Conservation (phyloP, 2,888 invertebrate species). For the Oegoconia quadripuncta region DNA sequence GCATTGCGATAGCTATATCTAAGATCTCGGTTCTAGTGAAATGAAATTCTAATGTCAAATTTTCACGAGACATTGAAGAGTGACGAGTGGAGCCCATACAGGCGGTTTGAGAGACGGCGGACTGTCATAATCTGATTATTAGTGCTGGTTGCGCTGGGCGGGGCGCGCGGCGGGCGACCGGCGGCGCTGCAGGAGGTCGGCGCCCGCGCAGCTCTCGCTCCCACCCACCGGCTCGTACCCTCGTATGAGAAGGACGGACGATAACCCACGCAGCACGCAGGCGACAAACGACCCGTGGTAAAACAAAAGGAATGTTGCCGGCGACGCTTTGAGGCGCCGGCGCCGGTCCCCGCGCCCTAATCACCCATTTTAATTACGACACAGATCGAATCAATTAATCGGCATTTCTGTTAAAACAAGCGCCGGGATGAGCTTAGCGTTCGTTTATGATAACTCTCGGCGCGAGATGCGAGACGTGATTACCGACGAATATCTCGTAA, state of each 20-base stretch:
- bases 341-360: conserved; percentile 75
- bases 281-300: conserved; percentile 79
- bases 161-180: conserved; percentile 69
- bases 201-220: conserved; percentile 66
- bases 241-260: conserved; percentile 36
- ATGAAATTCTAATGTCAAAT: conserved; percentile 47
- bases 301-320: conserved; percentile 79
- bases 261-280: conserved; percentile 55
- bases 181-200: conserved; percentile 70
- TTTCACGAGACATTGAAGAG: conserved; percentile 53
- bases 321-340: conserved; percentile 79
- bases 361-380: conserved; percentile 79
- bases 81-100: conserved; percentile 46
- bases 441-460: conserved; percentile 50
- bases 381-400: conserved; percentile 79
- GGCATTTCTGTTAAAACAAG: conserved; percentile 77
- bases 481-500: conserved; percentile 47
- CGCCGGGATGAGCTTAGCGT: conserved; percentile 58
- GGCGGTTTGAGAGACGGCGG: conserved; percentile 49
- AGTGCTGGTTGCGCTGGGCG: conserved; percentile 64
- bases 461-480: conserved; percentile 50
- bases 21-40: conserved; percentile 26
- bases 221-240: conserved; percentile 25
- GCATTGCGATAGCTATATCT: conserved; percentile 29
- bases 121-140: conserved; percentile 79